These are phyloP conservation scores for Tupiocoris notatus DNA, from an alignment of 2,888 invertebrate species.

Conservation along the genomic window DNA sequence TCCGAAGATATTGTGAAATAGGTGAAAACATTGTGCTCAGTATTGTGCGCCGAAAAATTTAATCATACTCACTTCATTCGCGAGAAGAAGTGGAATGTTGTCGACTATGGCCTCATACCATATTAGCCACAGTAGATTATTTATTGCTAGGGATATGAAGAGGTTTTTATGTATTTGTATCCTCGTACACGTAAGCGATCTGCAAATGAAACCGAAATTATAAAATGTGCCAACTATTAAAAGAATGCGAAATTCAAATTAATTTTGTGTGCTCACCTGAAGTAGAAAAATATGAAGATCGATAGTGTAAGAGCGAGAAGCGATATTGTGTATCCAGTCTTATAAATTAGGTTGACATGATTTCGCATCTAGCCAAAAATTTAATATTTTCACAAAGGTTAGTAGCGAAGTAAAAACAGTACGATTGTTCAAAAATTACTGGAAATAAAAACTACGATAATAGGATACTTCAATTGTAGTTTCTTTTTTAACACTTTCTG, in stretches of 20 bases:
- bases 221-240: too few species aligned
- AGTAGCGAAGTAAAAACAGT: too few species aligned
- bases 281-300: slow-evolving; percentile 76
- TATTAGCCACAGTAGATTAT: slow-evolving; percentile 72
- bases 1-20: too few species aligned
- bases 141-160: slow-evolving; percentile 70
- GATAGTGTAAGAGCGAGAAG: slow-evolving; percentile 72
- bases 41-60: too few species aligned
- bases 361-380: slow-evolving; percentile 61
- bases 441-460: too few species aligned
- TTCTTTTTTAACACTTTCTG: too few species aligned
- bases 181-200: slow-evolving; percentile 69
- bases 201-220: slow-evolving; percentile 53
- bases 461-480: too few species aligned
- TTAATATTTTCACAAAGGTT: not conserved
- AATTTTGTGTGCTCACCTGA: slow-evolving; percentile 76
- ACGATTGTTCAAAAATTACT: too few species aligned
- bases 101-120: slow-evolving; percentile 70
- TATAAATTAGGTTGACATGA: slow-evolving; percentile 75
- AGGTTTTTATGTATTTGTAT: slow-evolving; percentile 75
- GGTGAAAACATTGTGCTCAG: too few species aligned
- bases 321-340: slow-evolving; percentile 74
- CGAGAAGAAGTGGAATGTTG: slow-evolving; percentile 58
- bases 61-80: slow-evolving; percentile 64
- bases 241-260: not conserved